These are phyloP conservation scores for Myioborus miniatus DNA, from an alignment of 2,797 vertebrate genomes.

Conservation along the genomic window DNA sequence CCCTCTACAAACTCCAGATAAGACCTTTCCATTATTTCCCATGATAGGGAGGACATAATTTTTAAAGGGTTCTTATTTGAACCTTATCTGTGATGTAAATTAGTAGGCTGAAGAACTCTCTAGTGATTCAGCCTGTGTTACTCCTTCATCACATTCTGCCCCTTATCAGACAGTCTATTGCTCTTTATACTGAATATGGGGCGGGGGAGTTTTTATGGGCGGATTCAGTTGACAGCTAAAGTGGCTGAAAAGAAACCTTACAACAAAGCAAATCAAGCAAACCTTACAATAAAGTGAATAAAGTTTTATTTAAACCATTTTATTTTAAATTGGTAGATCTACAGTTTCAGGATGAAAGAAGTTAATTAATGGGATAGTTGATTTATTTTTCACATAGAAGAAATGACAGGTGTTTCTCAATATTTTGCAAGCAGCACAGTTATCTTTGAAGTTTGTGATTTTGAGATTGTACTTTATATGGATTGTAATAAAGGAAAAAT, in stretches of 20 bases:
- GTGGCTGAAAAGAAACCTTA: background rate
- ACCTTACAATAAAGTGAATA: background rate
- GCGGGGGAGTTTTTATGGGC: accelerated
- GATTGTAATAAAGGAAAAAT: background rate
- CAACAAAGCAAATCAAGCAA: background rate
- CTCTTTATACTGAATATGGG: background rate
- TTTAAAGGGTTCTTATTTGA: background rate
- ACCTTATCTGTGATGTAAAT: background rate
- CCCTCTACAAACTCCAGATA: background rate
- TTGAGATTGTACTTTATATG: background rate
- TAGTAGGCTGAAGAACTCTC: background rate
- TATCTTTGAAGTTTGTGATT: background rate
- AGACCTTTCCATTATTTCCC: background rate
- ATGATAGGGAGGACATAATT: background rate
- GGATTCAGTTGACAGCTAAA: background rate
- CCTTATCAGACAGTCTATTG: background rate
- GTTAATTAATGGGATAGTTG: background rate
- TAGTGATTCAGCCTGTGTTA: background rate
- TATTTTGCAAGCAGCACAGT: background rate
- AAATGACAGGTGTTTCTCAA: background rate
- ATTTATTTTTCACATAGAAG: background rate
- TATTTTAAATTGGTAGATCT: background rate
- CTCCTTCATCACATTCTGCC: background rate
- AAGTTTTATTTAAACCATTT: background rate
- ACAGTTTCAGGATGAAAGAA: background rate